Base-by-base conservation (phyloP, 2,797 vertebrate species). In the Phalanger gymnotis region DNA sequence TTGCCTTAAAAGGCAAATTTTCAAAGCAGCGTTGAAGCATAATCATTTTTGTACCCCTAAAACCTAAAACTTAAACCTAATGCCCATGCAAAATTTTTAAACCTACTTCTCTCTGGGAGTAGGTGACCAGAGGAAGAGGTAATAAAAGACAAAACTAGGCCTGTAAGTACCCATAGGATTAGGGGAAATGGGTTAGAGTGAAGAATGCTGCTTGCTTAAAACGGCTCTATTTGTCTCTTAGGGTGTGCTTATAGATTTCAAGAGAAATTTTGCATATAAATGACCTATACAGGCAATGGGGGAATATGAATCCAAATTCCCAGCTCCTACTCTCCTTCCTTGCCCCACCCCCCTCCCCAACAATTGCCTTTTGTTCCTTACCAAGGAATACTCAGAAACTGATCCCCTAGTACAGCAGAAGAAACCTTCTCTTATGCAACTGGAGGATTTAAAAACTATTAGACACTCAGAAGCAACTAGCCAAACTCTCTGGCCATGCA, bases 121-220 rank as follows among this genome's bases (percentile, higher is more conserved):
- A 92, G 9, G 90, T 54, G 16, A 95, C 53, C 55, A 94, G 90
- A 96, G 90, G 51, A 61, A 52, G 92, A 89, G 40, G 28, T n/a
- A 94, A 55, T 25, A 58, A 55, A 54, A 93, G 57, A 66, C 90
- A 61, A 51, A 27, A 54, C 22, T 93, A 53, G 47, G 55, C 2
- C 53, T 91, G 47, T 91, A 93, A 95, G n/a, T 56, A 92, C 13
- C 54, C 92, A 54, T 2, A 90, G 52, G 5, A 54, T 47, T 25
- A 73, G 7, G 54, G 54, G 73, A 12, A 40, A 57, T 91, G 40
- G 16, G 51, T 51, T 95, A 66, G 30, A 91, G 22, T 47, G 5
- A 40, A 81, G 22, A 81, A 81, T 6, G 5, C 0, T 27, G 3
- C 31, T 47, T 25, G 22, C 73, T 81, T 81, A 47, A 81, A 47